These are phyloP conservation scores for Anas flavirostris DNA, from an alignment of 2,797 vertebrate genomes.

Conservation along the genomic window DNA sequence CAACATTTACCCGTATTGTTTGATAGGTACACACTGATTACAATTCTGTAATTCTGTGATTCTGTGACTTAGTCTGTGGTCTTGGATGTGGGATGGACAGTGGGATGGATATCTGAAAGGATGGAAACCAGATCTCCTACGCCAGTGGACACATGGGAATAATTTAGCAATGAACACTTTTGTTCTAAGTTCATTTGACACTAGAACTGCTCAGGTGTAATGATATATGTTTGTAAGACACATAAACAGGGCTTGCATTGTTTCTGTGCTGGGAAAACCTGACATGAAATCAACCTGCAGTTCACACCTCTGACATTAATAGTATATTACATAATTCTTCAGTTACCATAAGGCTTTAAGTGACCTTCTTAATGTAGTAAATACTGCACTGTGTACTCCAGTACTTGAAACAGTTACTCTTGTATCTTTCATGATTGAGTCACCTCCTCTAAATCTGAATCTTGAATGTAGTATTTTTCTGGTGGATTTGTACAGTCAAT, in stretches of 20 bases:
- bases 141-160: not conserved
- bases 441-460: not conserved
- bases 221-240: not conserved
- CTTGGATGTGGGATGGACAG: not conserved
- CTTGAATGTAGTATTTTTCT: not conserved
- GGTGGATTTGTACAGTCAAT: not conserved
- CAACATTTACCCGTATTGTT: not conserved
- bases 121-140: not conserved
- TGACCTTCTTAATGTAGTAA: not conserved
- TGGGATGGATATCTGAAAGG: not conserved
- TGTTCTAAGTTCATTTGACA: not conserved
- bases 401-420: not conserved
- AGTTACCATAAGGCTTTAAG: not conserved
- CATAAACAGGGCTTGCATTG: constrained; percentile 19
- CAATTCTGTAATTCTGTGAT: too few relatives aligned
- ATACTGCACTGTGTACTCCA: not conserved
- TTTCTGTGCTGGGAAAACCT: not conserved
- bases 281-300: constrained; percentile 1
- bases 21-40: not conserved
- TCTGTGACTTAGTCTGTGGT: not conserved
- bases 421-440: not conserved
- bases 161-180: not conserved
- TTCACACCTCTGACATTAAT: constrained; percentile 1
- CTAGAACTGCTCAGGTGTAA: not conserved
- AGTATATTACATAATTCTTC: not conserved